Base-by-base conservation (phyloP, 2,113 vertebrate genomes). In the Microcebus tavaratra region DNA sequence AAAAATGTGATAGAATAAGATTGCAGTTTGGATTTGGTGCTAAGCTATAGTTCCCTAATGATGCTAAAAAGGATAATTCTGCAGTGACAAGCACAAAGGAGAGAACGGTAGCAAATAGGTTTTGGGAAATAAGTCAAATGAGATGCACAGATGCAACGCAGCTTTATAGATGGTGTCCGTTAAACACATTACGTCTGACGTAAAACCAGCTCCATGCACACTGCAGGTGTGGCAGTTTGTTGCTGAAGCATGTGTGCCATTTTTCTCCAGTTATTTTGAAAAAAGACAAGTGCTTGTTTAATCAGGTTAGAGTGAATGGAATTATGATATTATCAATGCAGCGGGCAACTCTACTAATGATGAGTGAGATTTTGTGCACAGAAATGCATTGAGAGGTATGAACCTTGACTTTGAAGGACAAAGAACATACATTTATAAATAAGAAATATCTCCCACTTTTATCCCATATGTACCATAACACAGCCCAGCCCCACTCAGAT, bases 41-140 rank as follows among this genome's bases (percentile, higher is more conserved):
- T 68, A 20, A 91, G n/a, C 48, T 68, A 2, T 57, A 76, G 34
- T 91, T 92, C 42, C 89, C 25, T 80, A 57, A 45, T 87, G 53
- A 53, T 93, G 82, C 88, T 27, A 63, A 90, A 95, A 75, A 61
- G 29, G 93, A 45, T 87, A 80, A 94, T 80, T 92, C 68, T 90
- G 17, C 88, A 91, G 42, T 6, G 78, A 34, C 39, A 81, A 23
- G 17, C 63, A 72, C 63, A 81, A 88, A 82, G 42, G 21, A 95
- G 65, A 84, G 4, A 42, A 61, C 50, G 70, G 5, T 39, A 50
- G 63, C 80, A 73, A 72, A 88, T 21, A 9, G 23, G 55, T 17
- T 12, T 68, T 75, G 48, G 79, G 25, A 92, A 39, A 57, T 45
- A 39, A 79, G 17, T 76, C n/a, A 14, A 34, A 67, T 88, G n/a